A percentile compares a stretch with the other conserved stretches of the same genome.
Conservation (phyloP, 2,113 vertebrate species). For the Ammodramus savannarum region DNA sequence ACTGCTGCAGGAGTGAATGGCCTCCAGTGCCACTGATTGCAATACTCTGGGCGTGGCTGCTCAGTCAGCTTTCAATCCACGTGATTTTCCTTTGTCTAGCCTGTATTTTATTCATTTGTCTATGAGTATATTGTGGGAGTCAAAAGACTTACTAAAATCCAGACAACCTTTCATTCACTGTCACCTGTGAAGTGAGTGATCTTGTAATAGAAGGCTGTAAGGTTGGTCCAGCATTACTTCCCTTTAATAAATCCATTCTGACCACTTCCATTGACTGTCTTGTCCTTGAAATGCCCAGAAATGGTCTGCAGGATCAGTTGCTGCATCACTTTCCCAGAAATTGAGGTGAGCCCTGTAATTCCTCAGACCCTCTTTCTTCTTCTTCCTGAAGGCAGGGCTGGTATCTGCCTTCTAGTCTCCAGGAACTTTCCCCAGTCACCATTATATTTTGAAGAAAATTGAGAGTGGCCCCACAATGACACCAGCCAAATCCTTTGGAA, state of each 20-base stretch:
- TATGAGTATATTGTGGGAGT: background rate
- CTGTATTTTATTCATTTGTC: background rate
- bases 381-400: background rate
- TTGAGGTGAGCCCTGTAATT: background rate
- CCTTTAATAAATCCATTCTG: background rate
- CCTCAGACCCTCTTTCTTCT: background rate
- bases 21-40: background rate
- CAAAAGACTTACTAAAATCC: background rate
- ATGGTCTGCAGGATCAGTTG: background rate
- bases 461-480: background rate
- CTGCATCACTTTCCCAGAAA: background rate
- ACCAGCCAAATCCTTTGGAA: background rate
- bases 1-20: background rate
- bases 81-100: background rate
- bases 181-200: background rate
- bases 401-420: background rate
- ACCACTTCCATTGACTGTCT: background rate
- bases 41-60: background rate
- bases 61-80: background rate
- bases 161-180: fast-evolving
- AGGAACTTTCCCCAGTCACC: background rate
- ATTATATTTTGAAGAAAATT: background rate
- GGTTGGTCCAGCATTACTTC: background rate
- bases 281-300: background rate
- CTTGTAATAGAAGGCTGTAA: background rate